Conservation (phyloP, 2,888 invertebrate genomes). For the Netelia melanura region DNA sequence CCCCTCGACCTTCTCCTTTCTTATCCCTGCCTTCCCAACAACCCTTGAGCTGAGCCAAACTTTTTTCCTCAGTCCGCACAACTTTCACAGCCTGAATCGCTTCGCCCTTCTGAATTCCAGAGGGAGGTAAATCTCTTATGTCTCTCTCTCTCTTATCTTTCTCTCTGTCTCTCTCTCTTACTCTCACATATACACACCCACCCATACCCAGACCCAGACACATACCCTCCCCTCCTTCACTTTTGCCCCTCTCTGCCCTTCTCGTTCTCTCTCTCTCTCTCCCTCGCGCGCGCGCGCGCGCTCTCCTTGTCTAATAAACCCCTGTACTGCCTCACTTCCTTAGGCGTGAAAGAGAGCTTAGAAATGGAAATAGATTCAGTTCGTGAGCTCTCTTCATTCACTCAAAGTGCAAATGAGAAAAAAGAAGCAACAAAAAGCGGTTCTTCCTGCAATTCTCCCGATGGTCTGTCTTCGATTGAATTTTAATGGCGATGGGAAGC, state of each 20-base stretch:
- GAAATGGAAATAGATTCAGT: constrained; percentile 45
- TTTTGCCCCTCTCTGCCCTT: neutral
- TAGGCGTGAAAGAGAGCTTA: constrained; percentile 42
- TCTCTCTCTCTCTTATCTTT: neutral
- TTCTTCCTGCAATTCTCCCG: constrained; percentile 13
- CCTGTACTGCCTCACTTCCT: neutral
- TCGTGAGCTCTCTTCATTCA: constrained; percentile 9
- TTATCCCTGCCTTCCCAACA: neutral
- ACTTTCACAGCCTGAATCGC: constrained; percentile 15
- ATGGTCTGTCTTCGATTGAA: constrained; percentile 39
- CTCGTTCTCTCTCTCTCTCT: neutral
- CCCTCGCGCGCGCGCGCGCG: too few relatives aligned
- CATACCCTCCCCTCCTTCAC: neutral
- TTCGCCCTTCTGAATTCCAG: constrained; percentile 16
- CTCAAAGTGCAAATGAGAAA: constrained; percentile 1
- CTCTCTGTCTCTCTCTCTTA: neutral
- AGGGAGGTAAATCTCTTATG: constrained; percentile 26
- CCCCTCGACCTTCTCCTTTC: neutral
- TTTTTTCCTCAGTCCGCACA: neutral
- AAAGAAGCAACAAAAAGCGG: constrained; percentile 2
- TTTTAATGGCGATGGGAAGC: constrained; percentile 33
- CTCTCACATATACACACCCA: too few relatives aligned
- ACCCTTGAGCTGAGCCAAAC: constrained; percentile 14
- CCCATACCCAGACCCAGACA: too few relatives aligned
- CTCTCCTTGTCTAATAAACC: neutral